Evolutionary conservation across 2,113 vertebrate genomes (phyloP), one percentile per base, ranked within the genome.

Genomic region (Malurus melanocephalus): DNA sequence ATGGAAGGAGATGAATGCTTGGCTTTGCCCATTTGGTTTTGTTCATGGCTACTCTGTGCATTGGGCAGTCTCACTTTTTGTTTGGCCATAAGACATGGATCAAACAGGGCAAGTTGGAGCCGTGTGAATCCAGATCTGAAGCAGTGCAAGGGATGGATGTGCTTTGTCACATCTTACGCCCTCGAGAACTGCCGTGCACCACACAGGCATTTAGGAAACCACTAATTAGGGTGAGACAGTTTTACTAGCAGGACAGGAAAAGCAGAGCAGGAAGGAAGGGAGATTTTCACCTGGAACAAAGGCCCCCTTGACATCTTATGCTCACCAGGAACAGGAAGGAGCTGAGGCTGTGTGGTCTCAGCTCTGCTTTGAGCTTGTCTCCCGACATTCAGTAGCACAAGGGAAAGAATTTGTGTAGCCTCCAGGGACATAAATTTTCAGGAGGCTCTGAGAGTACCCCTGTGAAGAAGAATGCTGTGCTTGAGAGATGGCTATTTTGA

Each of bases 251-350:
- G 78, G 69, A 62, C 62, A 61, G 85, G 73, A 91, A 91, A 72
- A 77, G 49, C 62, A 65, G 42, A 92, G 53, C 49, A 81, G 75
- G 35, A 89, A 80, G 57, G 26, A 32, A 73, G 28, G 46, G 35
- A 65, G 71, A 74, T 94, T 83, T 77, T 85, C 51, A 79, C 52
- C 45, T 87, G 59, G 19, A 82, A 56, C 0, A 7, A 61, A 78
- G 49, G 32, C 74, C 76, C 59, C 48, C 60, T 76, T 75, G 45
- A 53, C 32, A 43, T 68, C 48, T 59, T 89, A 52, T 32, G 27
- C 73, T 92, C 75, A 84, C 83, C 56, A 82, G 61, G 57, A 85
- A 61, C 49, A 87, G 84, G 87, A 93, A 74, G 38, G 64, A 87
- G 51, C 59, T 83, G 62, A 88, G 59, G 61, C 62, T 83, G 24